These are phyloP conservation scores for Strix uralensis DNA, from an alignment of 2,113 vertebrate genomes.

Conservation along the genomic window DNA sequence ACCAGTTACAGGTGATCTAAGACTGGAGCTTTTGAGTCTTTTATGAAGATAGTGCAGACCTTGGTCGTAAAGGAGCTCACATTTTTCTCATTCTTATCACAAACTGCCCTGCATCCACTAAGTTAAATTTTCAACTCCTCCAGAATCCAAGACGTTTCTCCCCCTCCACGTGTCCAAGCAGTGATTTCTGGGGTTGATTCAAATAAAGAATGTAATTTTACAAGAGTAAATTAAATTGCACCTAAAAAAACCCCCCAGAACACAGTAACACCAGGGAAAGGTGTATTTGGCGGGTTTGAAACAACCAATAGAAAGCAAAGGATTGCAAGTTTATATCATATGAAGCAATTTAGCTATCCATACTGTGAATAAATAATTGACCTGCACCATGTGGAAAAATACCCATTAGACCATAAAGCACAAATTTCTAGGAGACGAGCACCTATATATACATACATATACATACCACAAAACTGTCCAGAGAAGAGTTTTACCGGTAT, in stretches of 20 bases:
- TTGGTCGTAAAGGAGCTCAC: neutral
- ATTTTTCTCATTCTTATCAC: neutral
- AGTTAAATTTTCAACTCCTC: neutral
- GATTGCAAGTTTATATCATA: neutral
- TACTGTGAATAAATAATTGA: neutral
- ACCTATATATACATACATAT: accelerated
- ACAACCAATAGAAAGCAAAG: neutral
- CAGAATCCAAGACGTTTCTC: neutral
- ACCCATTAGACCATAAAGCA: neutral
- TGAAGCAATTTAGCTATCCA: neutral
- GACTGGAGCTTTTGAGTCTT: neutral
- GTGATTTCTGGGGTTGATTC: neutral
- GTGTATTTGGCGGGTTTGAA: neutral
- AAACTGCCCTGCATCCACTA: neutral
- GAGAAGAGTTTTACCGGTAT: neutral
- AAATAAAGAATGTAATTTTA: neutral
- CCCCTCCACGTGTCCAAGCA: neutral
- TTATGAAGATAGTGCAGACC: neutral
- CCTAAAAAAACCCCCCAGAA: neutral
- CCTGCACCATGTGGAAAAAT: neutral
- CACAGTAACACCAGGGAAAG: neutral
- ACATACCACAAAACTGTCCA: neutral
- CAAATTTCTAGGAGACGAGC: neutral
- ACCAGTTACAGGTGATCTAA: neutral
- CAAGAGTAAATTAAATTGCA: neutral